These are phyloP conservation scores for Myotis vivesi DNA, from an alignment of 2,797 vertebrate genomes.

Conservation along the genomic window DNA sequence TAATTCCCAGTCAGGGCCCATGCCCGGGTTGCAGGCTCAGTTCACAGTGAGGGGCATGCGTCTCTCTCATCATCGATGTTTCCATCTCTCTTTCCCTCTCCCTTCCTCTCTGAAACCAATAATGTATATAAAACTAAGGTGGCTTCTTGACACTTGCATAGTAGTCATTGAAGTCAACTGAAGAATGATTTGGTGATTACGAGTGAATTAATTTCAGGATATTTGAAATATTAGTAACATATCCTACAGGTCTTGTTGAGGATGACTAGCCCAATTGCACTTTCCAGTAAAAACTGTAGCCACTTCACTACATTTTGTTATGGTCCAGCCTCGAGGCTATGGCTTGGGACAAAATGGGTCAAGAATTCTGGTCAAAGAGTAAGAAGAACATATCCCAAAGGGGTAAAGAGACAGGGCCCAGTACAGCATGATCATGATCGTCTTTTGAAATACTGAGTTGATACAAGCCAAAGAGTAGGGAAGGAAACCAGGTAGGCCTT, in stretches of 20 bases:
- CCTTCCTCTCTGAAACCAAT: no score
- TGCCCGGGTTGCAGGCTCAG: no score
- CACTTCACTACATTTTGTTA: background rate
- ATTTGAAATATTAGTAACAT: background rate
- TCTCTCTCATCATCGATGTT: no score
- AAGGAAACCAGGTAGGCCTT: background rate
- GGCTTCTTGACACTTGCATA: background rate
- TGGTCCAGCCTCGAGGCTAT: background rate
- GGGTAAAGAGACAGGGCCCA: background rate
- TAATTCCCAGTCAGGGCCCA: no score
- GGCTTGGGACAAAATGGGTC: background rate
- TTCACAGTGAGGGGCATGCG: no score
- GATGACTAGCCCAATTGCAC: background rate
- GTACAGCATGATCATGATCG: background rate
- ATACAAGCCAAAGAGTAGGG: background rate
- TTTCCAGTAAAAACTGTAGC: background rate
- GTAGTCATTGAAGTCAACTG: background rate
- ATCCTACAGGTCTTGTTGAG: background rate
- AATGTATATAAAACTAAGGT: background rate
- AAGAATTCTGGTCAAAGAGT: background rate
- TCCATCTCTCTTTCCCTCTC: no score
- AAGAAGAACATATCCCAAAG: background rate
- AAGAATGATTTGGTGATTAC: background rate
- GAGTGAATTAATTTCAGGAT: background rate
- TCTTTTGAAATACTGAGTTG: background rate